Evolutionary conservation across 1,140 invertebrate species (phyloP).

Genomic region (Drosophila subobscura): DNA sequence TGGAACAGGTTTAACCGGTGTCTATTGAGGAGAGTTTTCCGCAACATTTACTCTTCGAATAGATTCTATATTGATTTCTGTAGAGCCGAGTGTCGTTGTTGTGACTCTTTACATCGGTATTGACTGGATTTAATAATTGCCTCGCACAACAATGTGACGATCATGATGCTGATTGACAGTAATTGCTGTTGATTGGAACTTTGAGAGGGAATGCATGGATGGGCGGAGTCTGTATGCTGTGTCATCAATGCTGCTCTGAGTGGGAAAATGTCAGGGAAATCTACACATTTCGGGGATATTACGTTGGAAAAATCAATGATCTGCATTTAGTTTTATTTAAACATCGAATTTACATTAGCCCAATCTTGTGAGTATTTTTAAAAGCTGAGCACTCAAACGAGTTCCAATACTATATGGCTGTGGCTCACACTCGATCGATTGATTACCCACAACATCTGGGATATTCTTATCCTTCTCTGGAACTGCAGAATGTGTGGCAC

Average conservation of each 20-base stretch:
- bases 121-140: constrained; percentile 54
- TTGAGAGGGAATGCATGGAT: neutral
- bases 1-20: constrained; percentile 62
- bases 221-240: constrained; percentile 10
- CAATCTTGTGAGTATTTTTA: constrained; percentile 31
- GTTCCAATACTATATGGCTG: constrained; percentile 3
- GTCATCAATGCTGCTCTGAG: constrained; percentile 11
- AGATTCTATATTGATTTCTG: constrained; percentile 17
- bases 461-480: too few species aligned
- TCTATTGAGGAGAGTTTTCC: constrained; percentile 46
- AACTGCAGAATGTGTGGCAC: neutral
- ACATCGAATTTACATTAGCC: constrained; percentile 18
- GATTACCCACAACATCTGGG: too few species aligned
- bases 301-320: neutral
- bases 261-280: constrained; percentile 24
- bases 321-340: neutral
- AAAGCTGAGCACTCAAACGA: constrained; percentile 27
- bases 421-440: constrained; percentile 1
- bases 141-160: constrained; percentile 1
- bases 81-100: neutral
- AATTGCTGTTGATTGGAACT: constrained; percentile 43
- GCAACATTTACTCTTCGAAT: constrained; percentile 47
- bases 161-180: constrained; percentile 59
- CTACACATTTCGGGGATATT: neutral
- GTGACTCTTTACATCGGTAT: constrained; percentile 34